A percentile compares a stretch with the other conserved stretches of the same genome.
phyloP scores from a whole-genome alignment of 92 coral and sea anemone genomes.

The Epizoanthus stellaris region DNA sequence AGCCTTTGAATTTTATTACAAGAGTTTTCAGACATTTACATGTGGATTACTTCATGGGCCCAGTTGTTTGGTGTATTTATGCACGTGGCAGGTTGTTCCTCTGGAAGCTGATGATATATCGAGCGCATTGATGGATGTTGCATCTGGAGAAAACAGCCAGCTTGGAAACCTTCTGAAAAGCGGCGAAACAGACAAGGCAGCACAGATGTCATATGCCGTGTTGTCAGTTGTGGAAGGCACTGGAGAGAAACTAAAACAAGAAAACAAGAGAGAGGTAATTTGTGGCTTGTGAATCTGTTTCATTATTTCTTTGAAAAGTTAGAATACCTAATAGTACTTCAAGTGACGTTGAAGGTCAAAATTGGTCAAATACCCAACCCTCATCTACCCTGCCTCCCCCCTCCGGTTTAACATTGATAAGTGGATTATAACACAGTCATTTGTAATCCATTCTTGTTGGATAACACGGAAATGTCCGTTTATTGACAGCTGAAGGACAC shows the following conservation, averaged over 20 bases:
- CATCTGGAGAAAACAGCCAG: constrained; percentile 71
- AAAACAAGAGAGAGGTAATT: constrained; percentile 73
- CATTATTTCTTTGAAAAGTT: no score
- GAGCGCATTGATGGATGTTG: constrained; percentile 57
- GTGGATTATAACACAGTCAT: no score
- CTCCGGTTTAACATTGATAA: no score
- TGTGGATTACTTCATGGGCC: no score
- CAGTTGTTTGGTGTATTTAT: not conserved
- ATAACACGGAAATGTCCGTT: not conserved
- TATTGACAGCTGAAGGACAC: constrained; percentile 70
- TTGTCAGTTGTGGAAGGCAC: constrained; percentile 81
- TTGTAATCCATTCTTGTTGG: no score
- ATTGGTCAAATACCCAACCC: no score
- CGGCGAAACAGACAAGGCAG: constrained; percentile 79
- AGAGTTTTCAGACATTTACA: no score
- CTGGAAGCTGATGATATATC: constrained; percentile 66
- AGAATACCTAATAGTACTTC: no score
- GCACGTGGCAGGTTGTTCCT: constrained; percentile 62
- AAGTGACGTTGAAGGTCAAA: no score
- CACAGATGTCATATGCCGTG: constrained; percentile 86
- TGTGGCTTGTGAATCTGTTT: not conserved
- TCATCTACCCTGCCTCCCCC: no score
- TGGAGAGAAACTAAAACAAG: constrained; percentile 51
- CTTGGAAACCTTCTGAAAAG: constrained; percentile 68
- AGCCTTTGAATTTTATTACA: no score